These are phyloP conservation scores for Pogonognathellus flavescens DNA, from an alignment of 1,140 invertebrate species.

Conservation along the genomic window DNA sequence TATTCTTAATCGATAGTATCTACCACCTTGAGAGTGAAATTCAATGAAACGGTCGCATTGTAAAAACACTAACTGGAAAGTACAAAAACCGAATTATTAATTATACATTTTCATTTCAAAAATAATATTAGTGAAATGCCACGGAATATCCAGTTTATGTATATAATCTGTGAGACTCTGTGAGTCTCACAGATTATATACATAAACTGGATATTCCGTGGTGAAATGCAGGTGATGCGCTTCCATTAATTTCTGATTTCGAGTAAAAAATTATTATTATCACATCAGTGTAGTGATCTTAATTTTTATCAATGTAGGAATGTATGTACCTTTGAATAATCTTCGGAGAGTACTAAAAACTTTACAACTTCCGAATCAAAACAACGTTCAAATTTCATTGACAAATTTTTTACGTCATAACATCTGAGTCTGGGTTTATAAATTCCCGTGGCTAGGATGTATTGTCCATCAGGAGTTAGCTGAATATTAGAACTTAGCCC, in stretches of 20 bases:
- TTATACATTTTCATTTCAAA: background rate
- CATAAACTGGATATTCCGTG: too few species aligned
- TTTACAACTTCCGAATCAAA: conserved; percentile 95
- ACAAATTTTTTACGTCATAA: conserved; percentile 95
- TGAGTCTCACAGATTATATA: too few species aligned
- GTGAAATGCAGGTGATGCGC: too few species aligned
- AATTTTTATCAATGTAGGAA: background rate
- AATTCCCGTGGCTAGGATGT: conserved; percentile 91
- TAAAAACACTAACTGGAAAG: conserved; percentile 79
- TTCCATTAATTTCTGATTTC: too few species aligned
- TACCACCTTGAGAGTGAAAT: conserved; percentile 92
- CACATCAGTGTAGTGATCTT: too few species aligned
- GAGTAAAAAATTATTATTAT: too few species aligned
- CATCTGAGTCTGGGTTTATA: conserved; percentile 97
- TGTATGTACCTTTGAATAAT: conserved; percentile 84
- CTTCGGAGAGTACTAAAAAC: conserved; percentile 89
- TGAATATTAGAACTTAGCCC: conserved; percentile 87
- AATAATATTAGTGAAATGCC: too few species aligned
- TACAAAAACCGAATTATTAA: conserved; percentile 69
- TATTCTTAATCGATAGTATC: conserved; percentile 91
- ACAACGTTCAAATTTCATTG: conserved; percentile 98
- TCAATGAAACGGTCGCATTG: conserved; percentile 85
- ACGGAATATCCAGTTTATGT: too few species aligned
- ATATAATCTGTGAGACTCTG: too few species aligned
- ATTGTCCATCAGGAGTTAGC: conserved; percentile 92